Evolutionary conservation across 2,113 vertebrate species (phyloP).

Genomic region (Pachyramphus minor): DNA sequence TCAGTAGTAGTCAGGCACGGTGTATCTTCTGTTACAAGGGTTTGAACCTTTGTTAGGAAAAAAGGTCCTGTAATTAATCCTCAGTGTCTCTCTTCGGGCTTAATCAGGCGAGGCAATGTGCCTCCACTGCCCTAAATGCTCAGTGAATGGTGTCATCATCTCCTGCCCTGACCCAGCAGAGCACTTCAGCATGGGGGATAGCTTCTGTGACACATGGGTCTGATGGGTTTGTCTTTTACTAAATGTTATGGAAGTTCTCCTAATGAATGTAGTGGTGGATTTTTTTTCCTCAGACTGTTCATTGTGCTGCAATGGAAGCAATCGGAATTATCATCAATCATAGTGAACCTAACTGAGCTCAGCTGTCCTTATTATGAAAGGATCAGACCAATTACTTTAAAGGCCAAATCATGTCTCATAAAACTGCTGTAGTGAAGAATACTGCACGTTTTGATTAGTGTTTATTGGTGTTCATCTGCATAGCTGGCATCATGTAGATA

Average conservation of each 20-base stretch:
- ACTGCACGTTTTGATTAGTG: not conserved
- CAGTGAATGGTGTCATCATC: not conserved
- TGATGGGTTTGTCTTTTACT: not conserved
- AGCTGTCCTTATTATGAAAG: not conserved
- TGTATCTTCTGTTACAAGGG: not conserved
- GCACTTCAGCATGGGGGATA: accelerated
- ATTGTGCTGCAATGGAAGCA: not conserved
- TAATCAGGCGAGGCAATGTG: not conserved
- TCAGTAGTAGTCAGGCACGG: not conserved
- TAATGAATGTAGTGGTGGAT: not conserved
- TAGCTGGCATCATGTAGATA: not conserved
- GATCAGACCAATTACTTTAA: not conserved
- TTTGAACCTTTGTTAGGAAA: not conserved
- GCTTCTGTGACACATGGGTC: not conserved
- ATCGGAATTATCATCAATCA: not conserved
- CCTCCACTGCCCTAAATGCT: not conserved
- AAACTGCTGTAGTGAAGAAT: not conserved
- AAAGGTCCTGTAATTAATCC: not conserved
- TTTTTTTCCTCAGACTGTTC: not conserved
- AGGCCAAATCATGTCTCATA: not conserved
- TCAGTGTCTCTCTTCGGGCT: not conserved
- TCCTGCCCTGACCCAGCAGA: not conserved
- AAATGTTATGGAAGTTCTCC: not conserved
- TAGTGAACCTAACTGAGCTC: not conserved
- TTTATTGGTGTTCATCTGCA: not conserved